Conservation (phyloP, 2,797 vertebrate genomes). For the Phataginus tricuspis region DNA sequence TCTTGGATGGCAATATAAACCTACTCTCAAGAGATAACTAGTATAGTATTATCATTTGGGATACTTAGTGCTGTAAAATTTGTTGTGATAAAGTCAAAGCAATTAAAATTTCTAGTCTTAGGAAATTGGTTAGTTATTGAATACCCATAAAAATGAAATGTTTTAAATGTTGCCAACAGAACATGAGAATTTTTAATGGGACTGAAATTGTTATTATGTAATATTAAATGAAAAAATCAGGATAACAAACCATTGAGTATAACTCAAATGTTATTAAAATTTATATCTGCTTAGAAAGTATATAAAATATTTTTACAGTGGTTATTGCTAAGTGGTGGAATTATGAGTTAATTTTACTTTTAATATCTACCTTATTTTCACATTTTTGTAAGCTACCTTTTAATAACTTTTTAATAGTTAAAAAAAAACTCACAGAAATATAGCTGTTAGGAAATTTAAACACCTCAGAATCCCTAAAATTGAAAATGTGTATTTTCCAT, state of each 20-base stretch:
- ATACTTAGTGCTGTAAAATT: not conserved
- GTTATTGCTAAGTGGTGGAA: not conserved
- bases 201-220: conserved; percentile 2
- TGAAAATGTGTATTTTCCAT: not conserved
- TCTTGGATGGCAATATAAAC: not conserved
- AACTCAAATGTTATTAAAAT: conserved; percentile 40
- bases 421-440: not conserved
- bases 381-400: not conserved
- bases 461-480: not conserved
- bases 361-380: not conserved
- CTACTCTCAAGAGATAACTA: not conserved
- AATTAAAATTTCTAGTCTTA: not conserved
- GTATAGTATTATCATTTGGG: not conserved
- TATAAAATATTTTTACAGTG: not conserved
- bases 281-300: conserved; percentile 17
- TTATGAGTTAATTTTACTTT: not conserved
- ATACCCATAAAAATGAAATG: conserved; percentile 40
- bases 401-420: conserved; percentile 7
- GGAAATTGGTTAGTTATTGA: not conserved
- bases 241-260: not conserved
- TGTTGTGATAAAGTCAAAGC: not conserved
- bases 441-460: not conserved
- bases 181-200: not conserved
- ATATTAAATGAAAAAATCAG: not conserved
- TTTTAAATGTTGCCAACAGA: not conserved